Evolutionary conservation across 1,140 invertebrate species (phyloP).

Genomic region (Leptopilina clavipes): DNA sequence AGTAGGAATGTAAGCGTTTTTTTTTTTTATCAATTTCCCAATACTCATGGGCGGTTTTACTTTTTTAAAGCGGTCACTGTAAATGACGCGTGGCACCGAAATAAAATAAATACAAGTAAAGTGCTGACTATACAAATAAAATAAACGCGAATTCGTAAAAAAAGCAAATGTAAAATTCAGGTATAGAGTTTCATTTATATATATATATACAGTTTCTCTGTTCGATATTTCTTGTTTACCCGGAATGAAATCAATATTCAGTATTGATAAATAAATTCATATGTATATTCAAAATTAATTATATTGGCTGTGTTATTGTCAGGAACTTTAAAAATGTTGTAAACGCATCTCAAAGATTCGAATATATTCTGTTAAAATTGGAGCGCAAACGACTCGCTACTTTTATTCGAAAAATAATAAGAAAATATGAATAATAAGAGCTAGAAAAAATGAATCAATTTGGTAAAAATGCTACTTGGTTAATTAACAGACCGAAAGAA

Average conservation of each 20-base stretch:
- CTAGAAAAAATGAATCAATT: neutral
- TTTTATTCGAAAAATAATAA: neutral
- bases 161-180: neutral
- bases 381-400: neutral
- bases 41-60: slow-evolving; percentile 3
- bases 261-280: neutral
- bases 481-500: no score
- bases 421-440: neutral
- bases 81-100: slow-evolving; percentile 24
- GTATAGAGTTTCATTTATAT: slow-evolving; percentile 12
- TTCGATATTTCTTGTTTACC: neutral
- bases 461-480: neutral
- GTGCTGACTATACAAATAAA: slow-evolving; percentile 6
- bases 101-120: neutral
- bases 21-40: slow-evolving; percentile 12
- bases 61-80: slow-evolving; percentile 22
- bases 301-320: neutral
- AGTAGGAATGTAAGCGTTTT: slow-evolving; percentile 18
- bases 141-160: slow-evolving; percentile 8
- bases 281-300: neutral
- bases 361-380: neutral
- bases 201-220: neutral
- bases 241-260: neutral
- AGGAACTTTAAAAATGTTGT: neutral
- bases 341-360: neutral